A percentile compares a stretch with the other conserved stretches of the same genome.
Conservation (phyloP, 2,113 vertebrate genomes). For the Rhipidura dahli region DNA sequence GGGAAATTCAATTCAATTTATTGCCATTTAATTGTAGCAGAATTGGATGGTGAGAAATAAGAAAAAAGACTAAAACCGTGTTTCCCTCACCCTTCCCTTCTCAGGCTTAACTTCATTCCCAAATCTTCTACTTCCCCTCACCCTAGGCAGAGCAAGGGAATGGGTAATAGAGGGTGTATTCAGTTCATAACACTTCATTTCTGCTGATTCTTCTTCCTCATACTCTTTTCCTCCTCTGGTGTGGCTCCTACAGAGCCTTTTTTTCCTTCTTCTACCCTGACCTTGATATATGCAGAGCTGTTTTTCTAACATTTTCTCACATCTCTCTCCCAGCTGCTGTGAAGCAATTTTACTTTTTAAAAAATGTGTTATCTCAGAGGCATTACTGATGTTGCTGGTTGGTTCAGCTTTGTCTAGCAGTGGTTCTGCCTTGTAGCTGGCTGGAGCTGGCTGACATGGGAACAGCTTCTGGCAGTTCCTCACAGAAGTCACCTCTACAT, state of each 20-base stretch:
- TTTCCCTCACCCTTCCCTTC: background rate
- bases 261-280: background rate
- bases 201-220: background rate
- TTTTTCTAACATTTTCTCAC: background rate
- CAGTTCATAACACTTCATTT: background rate
- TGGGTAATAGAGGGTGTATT: fast-evolving
- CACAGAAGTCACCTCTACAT: background rate
- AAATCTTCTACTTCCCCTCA: background rate
- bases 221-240: background rate
- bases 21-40: background rate
- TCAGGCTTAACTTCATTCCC: background rate
- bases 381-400: background rate
- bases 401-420: background rate
- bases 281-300: background rate
- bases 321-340: background rate
- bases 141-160: fast-evolving
- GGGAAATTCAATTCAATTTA: background rate
- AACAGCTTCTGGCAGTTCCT: background rate
- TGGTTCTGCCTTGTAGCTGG: background rate
- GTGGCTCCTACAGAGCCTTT: background rate
- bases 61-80: background rate
- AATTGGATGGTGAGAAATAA: background rate
- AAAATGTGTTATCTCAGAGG: background rate
- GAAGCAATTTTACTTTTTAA: background rate
- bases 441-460: background rate